phyloP scores from a whole-genome alignment of 37 sponge, comb jelly and placozoan species.

The Ianthella basta region DNA sequence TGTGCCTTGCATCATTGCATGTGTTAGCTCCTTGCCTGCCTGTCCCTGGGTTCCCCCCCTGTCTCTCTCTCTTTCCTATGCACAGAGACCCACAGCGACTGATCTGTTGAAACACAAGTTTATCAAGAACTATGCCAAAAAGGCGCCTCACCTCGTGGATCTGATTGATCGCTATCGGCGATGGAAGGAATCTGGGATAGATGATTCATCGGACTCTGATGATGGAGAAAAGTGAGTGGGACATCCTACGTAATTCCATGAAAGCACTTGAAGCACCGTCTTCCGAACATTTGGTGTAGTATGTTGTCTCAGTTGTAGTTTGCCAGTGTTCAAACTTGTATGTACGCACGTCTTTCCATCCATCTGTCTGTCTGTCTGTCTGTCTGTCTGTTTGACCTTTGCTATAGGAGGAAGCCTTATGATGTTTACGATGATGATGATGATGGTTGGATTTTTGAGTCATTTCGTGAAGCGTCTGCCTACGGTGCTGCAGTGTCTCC shows the following conservation, averaged over 20 bases:
- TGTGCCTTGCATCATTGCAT: not conserved
- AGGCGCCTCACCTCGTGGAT: constrained; percentile 83
- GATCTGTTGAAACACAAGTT: constrained; percentile 91
- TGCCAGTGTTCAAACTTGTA: no score
- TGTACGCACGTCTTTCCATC: no score
- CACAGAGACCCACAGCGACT: constrained; percentile 84
- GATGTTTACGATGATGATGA: constrained; percentile 24
- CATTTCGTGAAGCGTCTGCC: not conserved
- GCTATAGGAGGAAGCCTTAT: not conserved
- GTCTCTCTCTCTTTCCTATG: not conserved
- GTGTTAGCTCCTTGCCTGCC: not conserved
- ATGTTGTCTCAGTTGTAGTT: no score
- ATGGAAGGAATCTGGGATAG: constrained; percentile 70
- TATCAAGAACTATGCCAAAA: constrained; percentile 65
- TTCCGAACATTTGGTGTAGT: not conserved
- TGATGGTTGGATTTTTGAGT: constrained; percentile 28
- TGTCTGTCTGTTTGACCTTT: constrained; percentile 3
- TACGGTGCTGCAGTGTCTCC: not conserved
- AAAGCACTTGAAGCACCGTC: not conserved
- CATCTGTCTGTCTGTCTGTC: constrained; percentile 2
- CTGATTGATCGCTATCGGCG: constrained; percentile 79
- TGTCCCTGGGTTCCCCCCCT: not conserved
- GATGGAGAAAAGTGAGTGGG: constrained; percentile 15
- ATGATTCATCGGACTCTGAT: constrained; percentile 55
- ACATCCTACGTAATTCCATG: not conserved